Percentiles rank a stretch among this genome's conserved stretches.
These are phyloP conservation scores for Desmophyllum pertusum DNA, from an alignment of 92 coral and sea anemone species.

Conservation along the genomic window DNA sequence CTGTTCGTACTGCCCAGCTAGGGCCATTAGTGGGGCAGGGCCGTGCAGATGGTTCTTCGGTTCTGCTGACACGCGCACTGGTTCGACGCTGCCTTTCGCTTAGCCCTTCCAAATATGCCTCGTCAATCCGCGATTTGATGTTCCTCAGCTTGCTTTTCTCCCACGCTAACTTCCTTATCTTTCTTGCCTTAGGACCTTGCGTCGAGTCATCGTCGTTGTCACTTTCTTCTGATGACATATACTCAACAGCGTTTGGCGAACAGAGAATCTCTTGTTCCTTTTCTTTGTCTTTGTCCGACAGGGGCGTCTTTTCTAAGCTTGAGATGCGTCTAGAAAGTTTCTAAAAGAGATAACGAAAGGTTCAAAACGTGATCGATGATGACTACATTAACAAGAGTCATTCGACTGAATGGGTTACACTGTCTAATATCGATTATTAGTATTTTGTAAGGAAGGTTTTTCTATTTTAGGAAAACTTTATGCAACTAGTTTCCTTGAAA, in stretches of 20 bases:
- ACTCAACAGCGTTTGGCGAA: conserved; percentile 33
- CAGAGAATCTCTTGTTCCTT: conserved; percentile 27
- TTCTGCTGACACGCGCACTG: conserved; percentile 19
- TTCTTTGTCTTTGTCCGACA: conserved; percentile 24
- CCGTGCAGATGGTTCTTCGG: conserved; percentile 29
- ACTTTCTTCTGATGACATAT: conserved; percentile 53
- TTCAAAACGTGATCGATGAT: no score
- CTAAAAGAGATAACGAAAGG: background rate
- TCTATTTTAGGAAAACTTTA: no score
- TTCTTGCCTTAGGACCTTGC: conserved; percentile 54
- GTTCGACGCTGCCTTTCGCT: conserved; percentile 35
- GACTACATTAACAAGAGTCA: no score
- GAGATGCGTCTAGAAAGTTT: conserved; percentile 37
- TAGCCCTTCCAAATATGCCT: conserved; percentile 12
- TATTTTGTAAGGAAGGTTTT: no score
- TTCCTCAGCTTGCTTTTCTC: conserved; percentile 46
- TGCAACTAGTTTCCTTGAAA: no score
- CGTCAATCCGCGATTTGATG: conserved; percentile 43
- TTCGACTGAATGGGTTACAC: no score
- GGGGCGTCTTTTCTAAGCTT: background rate
- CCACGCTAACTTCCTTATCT: conserved; percentile 39
- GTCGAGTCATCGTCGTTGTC: conserved; percentile 27
- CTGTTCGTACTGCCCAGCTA: conserved; percentile 43
- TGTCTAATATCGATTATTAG: no score
- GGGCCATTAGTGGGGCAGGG: conserved; percentile 47